Percentiles rank a stretch among this genome's conserved stretches.
These are phyloP conservation scores for Gallinago media DNA, from an alignment of 2,113 vertebrate genomes.

Conservation along the genomic window DNA sequence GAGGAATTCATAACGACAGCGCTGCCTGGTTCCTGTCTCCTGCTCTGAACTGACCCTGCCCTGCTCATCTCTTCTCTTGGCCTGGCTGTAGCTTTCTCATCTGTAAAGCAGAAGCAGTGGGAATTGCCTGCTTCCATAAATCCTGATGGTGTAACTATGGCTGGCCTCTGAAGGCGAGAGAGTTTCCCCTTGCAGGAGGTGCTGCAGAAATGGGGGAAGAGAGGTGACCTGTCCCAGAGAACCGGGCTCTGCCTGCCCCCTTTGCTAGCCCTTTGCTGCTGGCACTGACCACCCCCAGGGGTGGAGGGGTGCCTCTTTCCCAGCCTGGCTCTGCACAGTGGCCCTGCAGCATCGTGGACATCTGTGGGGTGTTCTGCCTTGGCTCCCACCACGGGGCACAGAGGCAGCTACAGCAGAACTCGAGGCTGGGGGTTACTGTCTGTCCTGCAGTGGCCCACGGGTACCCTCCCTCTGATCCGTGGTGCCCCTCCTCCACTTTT, in stretches of 20 bases:
- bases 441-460: not conserved
- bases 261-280: not conserved
- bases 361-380: not conserved
- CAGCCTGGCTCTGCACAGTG: not conserved
- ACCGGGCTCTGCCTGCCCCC: not conserved
- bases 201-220: not conserved
- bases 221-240: not conserved
- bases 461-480: not conserved
- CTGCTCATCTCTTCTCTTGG: not conserved
- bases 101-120: not conserved
- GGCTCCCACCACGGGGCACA: not conserved
- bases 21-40: not conserved
- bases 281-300: not conserved
- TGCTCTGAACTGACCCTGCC: not conserved
- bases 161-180: not conserved
- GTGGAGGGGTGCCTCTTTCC: not conserved
- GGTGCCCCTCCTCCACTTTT: not conserved
- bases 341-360: not conserved
- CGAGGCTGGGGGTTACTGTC: not conserved
- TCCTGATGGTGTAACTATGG: not conserved
- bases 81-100: not conserved
- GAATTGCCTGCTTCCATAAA: not conserved
- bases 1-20: not conserved
- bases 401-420: not conserved
- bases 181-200: not conserved